phyloP scores from a whole-genome alignment of 2,797 vertebrate genomes.

The Anomalospiza imberbis region DNA sequence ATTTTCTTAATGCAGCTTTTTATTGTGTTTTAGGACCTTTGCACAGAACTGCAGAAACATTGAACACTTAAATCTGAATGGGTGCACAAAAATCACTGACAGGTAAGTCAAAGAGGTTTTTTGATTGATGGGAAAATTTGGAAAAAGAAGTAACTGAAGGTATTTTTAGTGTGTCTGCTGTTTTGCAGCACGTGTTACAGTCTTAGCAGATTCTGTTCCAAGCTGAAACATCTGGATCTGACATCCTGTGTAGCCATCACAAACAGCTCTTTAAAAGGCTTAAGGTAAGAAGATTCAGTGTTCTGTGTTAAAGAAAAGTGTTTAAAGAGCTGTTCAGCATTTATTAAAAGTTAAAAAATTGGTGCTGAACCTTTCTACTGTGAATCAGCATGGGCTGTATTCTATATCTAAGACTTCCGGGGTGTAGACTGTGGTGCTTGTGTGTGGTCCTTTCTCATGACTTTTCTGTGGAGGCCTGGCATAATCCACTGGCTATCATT shows the following conservation, averaged over 20 bases:
- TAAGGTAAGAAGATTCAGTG: slow-evolving; percentile 80
- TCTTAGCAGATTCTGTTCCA: slow-evolving; percentile 95
- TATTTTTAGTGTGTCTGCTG: slow-evolving; percentile 65
- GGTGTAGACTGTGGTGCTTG: not conserved
- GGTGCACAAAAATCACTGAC: slow-evolving; percentile 97
- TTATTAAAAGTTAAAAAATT: not conserved
- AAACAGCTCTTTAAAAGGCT: slow-evolving; percentile 91
- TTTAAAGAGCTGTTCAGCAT: slow-evolving; percentile 15
- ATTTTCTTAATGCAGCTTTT: not conserved
- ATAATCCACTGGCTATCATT: slow-evolving; percentile 43
- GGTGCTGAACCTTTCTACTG: not conserved
- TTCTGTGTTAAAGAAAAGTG: not conserved
- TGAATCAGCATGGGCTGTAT: not conserved
- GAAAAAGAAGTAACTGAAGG: slow-evolving; percentile 57
- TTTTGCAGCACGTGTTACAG: slow-evolving; percentile 89
- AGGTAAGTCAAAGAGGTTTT: slow-evolving; percentile 65
- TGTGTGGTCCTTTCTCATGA: slow-evolving; percentile 7
- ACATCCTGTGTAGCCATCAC: slow-evolving; percentile 94
- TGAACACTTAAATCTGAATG: slow-evolving; percentile 92
- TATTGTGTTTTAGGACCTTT: slow-evolving; percentile 83
- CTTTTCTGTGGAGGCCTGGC: slow-evolving; percentile 19
- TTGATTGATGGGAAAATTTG: not conserved
- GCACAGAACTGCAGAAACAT: slow-evolving; percentile 97
- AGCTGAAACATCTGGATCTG: slow-evolving; percentile 93
- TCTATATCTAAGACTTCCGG: not conserved